phyloP scores from a whole-genome alignment of 2,113 vertebrate species.

The Esox niger region DNA sequence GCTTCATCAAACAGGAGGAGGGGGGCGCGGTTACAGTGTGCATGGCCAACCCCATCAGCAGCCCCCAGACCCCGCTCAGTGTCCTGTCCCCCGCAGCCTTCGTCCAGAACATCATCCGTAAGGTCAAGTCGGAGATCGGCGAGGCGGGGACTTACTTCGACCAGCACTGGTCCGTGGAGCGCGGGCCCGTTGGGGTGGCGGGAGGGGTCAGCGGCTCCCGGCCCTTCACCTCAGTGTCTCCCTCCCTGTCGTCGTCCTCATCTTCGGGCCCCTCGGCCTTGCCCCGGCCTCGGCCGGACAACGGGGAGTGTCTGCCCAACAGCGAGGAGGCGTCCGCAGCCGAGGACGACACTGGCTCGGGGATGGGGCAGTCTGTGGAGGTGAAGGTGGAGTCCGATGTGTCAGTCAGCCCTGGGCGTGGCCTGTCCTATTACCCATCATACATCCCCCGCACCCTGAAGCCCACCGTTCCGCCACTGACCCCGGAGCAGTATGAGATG shows the following conservation, averaged over 20 bases:
- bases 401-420: constrained; percentile 47
- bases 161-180: constrained; percentile 93
- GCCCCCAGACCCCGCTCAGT: constrained; percentile 77
- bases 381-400: constrained; percentile 82
- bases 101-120: constrained; percentile 96
- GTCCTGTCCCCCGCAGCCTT: constrained; percentile 92
- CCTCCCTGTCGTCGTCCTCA: constrained; percentile 87
- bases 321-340: constrained; percentile 77
- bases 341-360: constrained; percentile 74
- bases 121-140: constrained; percentile 95
- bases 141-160: constrained; percentile 91
- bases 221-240: constrained; percentile 86
- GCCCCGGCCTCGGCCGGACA: constrained; percentile 81
- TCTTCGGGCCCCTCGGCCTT: constrained; percentile 83
- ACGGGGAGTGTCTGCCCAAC: constrained; percentile 64
- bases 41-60: constrained; percentile 63
- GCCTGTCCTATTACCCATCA: constrained; percentile 84
- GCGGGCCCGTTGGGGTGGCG: constrained; percentile 52
- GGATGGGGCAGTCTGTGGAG: constrained; percentile 68
- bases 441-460: constrained; percentile 91
- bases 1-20: constrained; percentile 91
- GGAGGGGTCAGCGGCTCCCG: constrained; percentile 53
- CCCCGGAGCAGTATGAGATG: constrained; percentile 95
- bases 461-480: constrained; percentile 92
- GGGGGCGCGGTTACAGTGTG: constrained; percentile 58